Conservation (phyloP, 2,888 invertebrate species). For the Sepioteuthis lessoniana region DNA sequence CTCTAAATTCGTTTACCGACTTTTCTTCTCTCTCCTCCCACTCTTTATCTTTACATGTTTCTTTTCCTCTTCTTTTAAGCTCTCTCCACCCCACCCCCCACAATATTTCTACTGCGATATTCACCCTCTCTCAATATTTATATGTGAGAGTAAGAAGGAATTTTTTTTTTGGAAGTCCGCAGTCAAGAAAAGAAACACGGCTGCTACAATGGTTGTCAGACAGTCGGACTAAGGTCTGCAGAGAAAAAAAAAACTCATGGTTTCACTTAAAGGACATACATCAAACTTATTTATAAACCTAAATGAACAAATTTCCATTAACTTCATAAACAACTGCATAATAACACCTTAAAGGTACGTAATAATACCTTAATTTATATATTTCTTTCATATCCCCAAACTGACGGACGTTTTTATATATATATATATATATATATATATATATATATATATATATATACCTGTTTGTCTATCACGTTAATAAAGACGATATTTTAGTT, state of each 20-base stretch:
- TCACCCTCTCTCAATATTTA: background rate
- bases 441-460: too few species aligned
- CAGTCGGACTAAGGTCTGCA: conserved; percentile 1
- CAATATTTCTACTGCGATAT: background rate
- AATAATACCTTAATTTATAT: background rate
- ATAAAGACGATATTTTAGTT: too few species aligned
- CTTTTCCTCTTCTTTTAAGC: too few species aligned
- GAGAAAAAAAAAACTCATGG: background rate
- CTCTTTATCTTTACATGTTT: background rate
- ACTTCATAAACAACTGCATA: background rate
- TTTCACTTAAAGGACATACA: background rate
- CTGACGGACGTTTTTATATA: too few species aligned
- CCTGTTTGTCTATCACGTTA: too few species aligned
- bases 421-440: too few species aligned
- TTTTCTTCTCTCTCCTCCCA: background rate
- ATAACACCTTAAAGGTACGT: background rate
- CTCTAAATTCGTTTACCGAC: background rate
- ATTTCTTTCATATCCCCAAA: background rate
- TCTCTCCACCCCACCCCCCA: background rate
- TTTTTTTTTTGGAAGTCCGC: too few species aligned
- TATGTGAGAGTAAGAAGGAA: background rate
- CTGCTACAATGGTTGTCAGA: conserved; percentile 6
- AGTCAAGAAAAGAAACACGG: background rate
- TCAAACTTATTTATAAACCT: background rate
- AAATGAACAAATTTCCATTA: background rate